Base-by-base conservation (phyloP, 2,797 vertebrate genomes). In the Poecilia velifera region DNA sequence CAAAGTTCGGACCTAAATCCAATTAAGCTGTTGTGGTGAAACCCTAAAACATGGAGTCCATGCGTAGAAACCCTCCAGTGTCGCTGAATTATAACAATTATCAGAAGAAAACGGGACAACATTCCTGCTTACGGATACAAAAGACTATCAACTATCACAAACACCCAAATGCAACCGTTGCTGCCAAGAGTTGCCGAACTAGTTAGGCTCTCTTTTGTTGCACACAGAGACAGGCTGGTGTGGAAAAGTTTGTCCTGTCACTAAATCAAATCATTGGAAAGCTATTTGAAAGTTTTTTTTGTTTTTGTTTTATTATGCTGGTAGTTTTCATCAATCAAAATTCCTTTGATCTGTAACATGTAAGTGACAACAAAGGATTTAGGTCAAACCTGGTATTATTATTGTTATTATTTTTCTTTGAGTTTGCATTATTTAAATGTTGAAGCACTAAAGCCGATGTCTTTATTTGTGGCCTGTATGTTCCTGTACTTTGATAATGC, bases 401-500 rank as follows among this genome's bases (percentile, higher is more conserved):
- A 43, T 14, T 64, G 1, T 31, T 20, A 51, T 31, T 28, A 20
- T 34, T 75, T 57, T 46, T 59, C 2, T 57, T 14, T 55, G 12
- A n/a, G 14, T 31, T 16, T 66, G 6, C 34, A 49, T n/a, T 25
- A 73, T 41, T 64, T 45, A 34, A 28, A 28, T 36, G 75, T 51
- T 72, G 41, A 34, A 45, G 41, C 43, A 64, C 39, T 22, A 14
- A 14, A 45, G 46, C 66, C 20, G 45, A 47, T 68, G 10, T 74
- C 57, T 47, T 7, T 20, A 22, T 57, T n/a, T 39, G 13, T 45
- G 45, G 18, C 39, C 47, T 76, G 20, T 68, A 57, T 72, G 34
- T 41, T 8, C 62, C 16, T 3, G 75, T 76, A 46, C 71, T 86
- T 51, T 31, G n/a, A 41, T 43, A 77, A 57, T 18, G 70, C n/a